Conservation (phyloP, 2,113 vertebrate genomes). For the Fregata magnificens region DNA sequence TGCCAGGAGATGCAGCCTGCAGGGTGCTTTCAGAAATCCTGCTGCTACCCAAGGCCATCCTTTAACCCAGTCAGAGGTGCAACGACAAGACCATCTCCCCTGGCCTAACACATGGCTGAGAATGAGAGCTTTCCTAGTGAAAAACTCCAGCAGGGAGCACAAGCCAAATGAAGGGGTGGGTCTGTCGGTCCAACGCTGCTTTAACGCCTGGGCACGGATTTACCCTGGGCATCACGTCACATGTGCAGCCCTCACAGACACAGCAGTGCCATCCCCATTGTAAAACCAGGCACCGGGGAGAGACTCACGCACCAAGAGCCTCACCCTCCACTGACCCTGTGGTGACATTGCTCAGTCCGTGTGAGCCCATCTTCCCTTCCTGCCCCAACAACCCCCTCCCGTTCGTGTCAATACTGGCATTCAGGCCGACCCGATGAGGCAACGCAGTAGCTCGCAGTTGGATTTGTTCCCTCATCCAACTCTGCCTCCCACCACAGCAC, state of each 20-base stretch:
- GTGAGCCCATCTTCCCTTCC: not conserved
- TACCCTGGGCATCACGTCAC: not conserved
- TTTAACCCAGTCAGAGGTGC: not conserved
- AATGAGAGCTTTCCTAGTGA: not conserved
- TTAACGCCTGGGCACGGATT: not conserved
- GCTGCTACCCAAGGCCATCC: not conserved
- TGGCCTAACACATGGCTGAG: not conserved
- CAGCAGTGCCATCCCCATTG: not conserved
- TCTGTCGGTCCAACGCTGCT: accelerated
- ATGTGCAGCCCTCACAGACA: not conserved
- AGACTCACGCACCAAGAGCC: not conserved
- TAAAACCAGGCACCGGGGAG: not conserved
- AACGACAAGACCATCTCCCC: not conserved
- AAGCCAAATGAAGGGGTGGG: not conserved
- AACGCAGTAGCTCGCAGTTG: accelerated
- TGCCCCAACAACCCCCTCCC: not conserved
- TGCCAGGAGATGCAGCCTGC: not conserved
- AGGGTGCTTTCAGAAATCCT: not conserved
- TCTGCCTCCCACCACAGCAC: not conserved
- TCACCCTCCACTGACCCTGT: not conserved
- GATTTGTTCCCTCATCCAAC: not conserved
- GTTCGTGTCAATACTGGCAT: not conserved
- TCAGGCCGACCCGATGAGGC: not conserved
- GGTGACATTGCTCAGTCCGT: not conserved
- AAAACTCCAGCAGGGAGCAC: not conserved